Conservation (phyloP, 2,888 invertebrate species). For the Lepidocyrtinus sp. region DNA sequence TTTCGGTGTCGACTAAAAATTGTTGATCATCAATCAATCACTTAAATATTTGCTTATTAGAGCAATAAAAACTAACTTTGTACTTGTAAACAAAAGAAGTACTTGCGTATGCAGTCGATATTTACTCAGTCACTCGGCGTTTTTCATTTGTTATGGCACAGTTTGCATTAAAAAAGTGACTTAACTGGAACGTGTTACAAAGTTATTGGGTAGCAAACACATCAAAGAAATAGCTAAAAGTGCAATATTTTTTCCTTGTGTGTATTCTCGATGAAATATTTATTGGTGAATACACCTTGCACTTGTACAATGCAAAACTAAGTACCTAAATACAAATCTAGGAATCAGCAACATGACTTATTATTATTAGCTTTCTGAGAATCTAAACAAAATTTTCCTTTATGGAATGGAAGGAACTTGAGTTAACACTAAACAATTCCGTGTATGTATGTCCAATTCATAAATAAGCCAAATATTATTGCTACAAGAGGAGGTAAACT, state of each 20-base stretch:
- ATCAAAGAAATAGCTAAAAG: not conserved
- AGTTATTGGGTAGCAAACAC: not conserved
- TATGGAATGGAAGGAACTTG: not conserved
- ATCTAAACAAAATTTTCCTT: not conserved
- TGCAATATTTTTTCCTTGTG: not conserved
- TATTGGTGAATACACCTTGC: not conserved
- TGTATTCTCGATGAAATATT: constrained; percentile 16
- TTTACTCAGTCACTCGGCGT: not conserved
- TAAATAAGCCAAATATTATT: not conserved
- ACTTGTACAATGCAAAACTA: not conserved
- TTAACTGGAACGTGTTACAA: not conserved
- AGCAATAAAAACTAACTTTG: no score
- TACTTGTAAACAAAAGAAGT: no score
- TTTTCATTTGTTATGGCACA: not conserved
- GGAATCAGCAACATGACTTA: not conserved
- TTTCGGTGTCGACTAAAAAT: no score
- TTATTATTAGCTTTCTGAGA: not conserved
- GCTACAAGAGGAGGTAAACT: not conserved
- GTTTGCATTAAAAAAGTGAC: not conserved
- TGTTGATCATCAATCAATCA: no score
- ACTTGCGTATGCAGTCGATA: no score
- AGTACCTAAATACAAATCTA: not conserved
- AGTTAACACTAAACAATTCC: not conserved
- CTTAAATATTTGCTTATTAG: no score
- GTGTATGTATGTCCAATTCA: not conserved